Conservation (phyloP, 2,888 invertebrate species). For the Synanthedon formicaeformis region DNA sequence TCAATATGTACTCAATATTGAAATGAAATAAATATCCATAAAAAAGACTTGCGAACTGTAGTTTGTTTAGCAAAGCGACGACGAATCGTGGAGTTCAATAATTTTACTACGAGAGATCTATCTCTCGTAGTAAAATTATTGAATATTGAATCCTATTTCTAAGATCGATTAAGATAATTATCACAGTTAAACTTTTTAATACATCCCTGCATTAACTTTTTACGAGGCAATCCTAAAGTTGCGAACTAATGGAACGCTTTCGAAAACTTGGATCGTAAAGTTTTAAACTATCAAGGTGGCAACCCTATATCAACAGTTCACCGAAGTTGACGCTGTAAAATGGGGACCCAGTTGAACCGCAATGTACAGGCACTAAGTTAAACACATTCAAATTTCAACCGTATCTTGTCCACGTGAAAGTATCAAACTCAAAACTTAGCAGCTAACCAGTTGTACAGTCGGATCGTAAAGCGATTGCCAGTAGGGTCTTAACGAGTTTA, state of each 20-base stretch:
- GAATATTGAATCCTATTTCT: too few relatives aligned
- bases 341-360: neutral
- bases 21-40: too few relatives aligned
- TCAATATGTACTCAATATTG: too few relatives aligned
- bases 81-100: too few relatives aligned
- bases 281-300: conserved; percentile 1
- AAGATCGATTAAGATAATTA: neutral
- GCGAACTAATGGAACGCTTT: neutral
- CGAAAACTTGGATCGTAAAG: neutral
- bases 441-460: conserved; percentile 8
- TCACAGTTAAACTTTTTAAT: neutral
- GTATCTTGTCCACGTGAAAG: too few relatives aligned
- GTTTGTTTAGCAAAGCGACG: too few relatives aligned
- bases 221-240: neutral
- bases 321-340: neutral
- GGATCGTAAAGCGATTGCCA: conserved; percentile 18
- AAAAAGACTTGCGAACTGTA: too few relatives aligned
- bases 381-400: too few relatives aligned
- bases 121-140: too few relatives aligned
- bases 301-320: conserved; percentile 2
- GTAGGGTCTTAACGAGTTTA: conserved; percentile 26
- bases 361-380: neutral
- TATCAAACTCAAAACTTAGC: neutral
- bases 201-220: neutral
- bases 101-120: too few relatives aligned